Conservation (phyloP, 2,113 vertebrate genomes). For the Micromys minutus region DNA sequence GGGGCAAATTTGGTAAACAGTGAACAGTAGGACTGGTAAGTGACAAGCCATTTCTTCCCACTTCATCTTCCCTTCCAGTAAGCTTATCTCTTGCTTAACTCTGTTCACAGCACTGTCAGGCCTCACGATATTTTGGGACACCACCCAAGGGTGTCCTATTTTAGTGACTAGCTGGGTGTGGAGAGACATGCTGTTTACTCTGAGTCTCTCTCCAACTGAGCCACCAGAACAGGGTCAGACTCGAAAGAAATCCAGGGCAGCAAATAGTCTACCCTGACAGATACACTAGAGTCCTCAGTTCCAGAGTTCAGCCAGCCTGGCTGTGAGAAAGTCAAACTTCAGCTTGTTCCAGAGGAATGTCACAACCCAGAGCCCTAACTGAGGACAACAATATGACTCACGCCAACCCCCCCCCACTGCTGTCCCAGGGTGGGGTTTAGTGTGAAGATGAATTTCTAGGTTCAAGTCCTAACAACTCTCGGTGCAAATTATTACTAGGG, state of each 20-base stretch:
- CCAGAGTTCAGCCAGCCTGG: background rate
- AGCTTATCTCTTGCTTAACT: conserved; percentile 32
- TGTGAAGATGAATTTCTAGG: conserved; percentile 1
- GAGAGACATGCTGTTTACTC: conserved; percentile 26
- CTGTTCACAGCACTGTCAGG: background rate
- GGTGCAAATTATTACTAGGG: background rate
- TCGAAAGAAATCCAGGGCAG: conserved; percentile 53
- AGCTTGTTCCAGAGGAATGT: background rate
- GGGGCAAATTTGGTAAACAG: background rate
- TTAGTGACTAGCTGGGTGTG: conserved; percentile 20
- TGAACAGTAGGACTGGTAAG: conserved; percentile 7
- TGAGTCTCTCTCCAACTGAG: conserved; percentile 18
- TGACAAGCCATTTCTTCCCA: background rate
- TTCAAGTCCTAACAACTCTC: conserved; percentile 8
- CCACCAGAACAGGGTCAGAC: conserved; percentile 12
- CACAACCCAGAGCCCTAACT: background rate
- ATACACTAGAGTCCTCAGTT: background rate
- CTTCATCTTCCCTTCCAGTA: conserved; percentile 9
- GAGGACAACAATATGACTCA: background rate
- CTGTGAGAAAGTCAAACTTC: background rate
- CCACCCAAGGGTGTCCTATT: conserved; percentile 22
- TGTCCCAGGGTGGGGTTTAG: fast-evolving
- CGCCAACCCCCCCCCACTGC: too few relatives aligned
- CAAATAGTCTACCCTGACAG: background rate
- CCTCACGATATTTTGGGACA: background rate